Evolutionary conservation across 2,888 invertebrate species (phyloP).

Genomic region (Biston betularia): DNA sequence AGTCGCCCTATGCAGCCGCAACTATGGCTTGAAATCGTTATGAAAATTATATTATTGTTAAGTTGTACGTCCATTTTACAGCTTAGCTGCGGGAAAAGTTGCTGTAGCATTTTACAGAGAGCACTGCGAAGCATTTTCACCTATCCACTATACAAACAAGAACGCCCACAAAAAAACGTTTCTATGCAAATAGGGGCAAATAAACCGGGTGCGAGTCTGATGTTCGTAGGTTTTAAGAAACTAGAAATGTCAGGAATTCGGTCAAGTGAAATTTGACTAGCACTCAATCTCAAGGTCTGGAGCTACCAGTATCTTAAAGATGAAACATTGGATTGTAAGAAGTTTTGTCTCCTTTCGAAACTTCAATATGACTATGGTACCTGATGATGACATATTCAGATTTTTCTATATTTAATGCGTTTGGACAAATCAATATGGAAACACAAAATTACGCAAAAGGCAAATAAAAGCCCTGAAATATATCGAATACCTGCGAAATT

Average conservation of each 20-base stretch:
- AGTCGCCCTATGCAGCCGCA: too few species aligned
- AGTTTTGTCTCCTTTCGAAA: too few species aligned
- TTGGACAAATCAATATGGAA: too few species aligned
- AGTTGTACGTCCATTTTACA: neutral
- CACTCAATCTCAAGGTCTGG: neutral
- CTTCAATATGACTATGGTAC: too few species aligned
- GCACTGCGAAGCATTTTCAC: constrained; percentile 75
- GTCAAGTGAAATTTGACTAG: neutral
- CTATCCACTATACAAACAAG: constrained; percentile 84
- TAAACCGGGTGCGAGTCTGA: constrained; percentile 78
- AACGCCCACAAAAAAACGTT: constrained; percentile 85
- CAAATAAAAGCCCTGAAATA: too few species aligned
- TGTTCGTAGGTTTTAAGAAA: constrained; percentile 51
- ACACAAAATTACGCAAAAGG: too few species aligned
- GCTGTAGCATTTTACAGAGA: constrained; percentile 48
- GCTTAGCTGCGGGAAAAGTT: constrained; percentile 4
- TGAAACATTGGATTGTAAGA: too few species aligned
- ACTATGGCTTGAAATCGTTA: too few species aligned
- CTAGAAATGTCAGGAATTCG: constrained; percentile 28
- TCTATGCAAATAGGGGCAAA: constrained; percentile 85
- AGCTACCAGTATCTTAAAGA: neutral
- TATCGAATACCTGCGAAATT: too few species aligned
- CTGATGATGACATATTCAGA: too few species aligned
- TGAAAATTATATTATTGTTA: too few species aligned
- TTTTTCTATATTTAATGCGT: too few species aligned